Evolutionary conservation across 2,797 vertebrate species (phyloP), one percentile per base, ranked within the genome.

Genomic region (Enteromius argenteus): DNA sequence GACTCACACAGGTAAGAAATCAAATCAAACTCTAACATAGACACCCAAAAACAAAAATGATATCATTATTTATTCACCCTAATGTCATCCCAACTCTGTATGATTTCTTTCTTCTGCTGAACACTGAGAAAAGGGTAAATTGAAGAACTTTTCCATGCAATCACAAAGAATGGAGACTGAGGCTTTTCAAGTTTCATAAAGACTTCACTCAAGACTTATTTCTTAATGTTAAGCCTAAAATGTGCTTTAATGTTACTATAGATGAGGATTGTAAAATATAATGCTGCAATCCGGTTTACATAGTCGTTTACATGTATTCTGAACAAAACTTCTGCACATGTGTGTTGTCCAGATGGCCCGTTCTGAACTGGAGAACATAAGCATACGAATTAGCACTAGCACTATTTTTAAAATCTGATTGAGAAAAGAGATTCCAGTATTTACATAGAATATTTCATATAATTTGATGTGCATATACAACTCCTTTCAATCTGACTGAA

Each of bases 1-100:
- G 89, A 98, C 97, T 56, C 97, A 98, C 91, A 98, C 97, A 88
- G 97, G 97, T 98, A 94, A 93, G 93, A 85, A 78, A 46, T 78
- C 37, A 3, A 60, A 64, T 56, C 6, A 72, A 46, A 5, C 14
- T 46, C n/a, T 71, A 27, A 17, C 10, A 53, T 13, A 53, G 46
- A 21, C 49, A 53, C 72, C 72, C 10, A 4, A 19, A 32, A 72
- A 49, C 46, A 2, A 30, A 49, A 72, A 10, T 13, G 0, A 32
- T 51, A 11, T 53, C 0, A 14, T 35, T 35, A 2, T 53, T 53
- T 3, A 35, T 35, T 53, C 10, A 35, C 10, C 10, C 19, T 4
- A 13, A 74, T 37, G 19, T n/a, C 5, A 51, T 13, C 32, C 32
- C 46, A 53, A 74, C 11, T 11, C 9, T 19, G 6, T 32, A 53